These are phyloP conservation scores for Caenorhabditis briggsae DNA, from an alignment of 1,140 invertebrate genomes.

Conservation along the genomic window DNA sequence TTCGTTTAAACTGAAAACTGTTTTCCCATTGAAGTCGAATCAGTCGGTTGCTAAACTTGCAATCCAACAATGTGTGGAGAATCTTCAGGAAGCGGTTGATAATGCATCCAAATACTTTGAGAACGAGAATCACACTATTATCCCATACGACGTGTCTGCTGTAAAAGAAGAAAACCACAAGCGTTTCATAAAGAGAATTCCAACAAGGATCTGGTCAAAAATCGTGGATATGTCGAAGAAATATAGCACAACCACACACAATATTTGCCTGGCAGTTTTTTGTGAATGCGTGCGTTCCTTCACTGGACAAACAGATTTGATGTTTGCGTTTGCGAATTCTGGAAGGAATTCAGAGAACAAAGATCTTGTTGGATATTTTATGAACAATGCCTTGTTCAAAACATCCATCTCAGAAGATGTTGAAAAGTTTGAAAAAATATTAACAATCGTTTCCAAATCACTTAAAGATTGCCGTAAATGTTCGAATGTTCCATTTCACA, in stretches of 20 bases:
- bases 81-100: slow-evolving; percentile 1
- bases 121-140: background rate
- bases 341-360: slow-evolving; percentile 66
- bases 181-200: background rate
- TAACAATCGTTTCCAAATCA: slow-evolving; percentile 61
- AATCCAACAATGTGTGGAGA: background rate
- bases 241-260: slow-evolving; percentile 58
- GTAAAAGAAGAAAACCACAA: background rate
- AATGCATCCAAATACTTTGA: background rate
- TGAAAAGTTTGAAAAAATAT: background rate
- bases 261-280: slow-evolving; percentile 56
- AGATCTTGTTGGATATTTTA: slow-evolving; percentile 73
- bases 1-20: background rate
- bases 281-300: slow-evolving; percentile 36
- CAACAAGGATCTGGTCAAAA: background rate
- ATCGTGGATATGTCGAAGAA: slow-evolving; percentile 20
- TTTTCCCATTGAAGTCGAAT: background rate
- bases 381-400: slow-evolving; percentile 71
- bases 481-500: slow-evolving; percentile 70
- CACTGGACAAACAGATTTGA: slow-evolving; percentile 46
- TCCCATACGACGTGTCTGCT: background rate
- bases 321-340: slow-evolving; percentile 57
- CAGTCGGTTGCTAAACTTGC: slow-evolving; percentile 31
- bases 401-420: slow-evolving; percentile 4
- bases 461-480: slow-evolving; percentile 49